Evolutionary conservation across 1,140 invertebrate genomes (phyloP).

Genomic region (Drosophila tristis): DNA sequence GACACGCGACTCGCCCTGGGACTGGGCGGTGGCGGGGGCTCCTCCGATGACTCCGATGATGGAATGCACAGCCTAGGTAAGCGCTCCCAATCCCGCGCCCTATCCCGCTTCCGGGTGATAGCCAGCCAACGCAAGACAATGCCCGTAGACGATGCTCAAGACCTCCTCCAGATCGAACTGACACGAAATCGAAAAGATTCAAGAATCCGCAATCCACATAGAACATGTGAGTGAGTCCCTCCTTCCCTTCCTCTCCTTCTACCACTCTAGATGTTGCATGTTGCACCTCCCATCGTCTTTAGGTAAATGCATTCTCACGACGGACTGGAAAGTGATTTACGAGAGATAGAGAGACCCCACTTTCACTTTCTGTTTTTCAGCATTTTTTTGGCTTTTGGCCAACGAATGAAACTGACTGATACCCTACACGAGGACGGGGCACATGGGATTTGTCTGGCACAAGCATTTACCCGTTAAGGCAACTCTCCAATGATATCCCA

Average conservation of each 20-base stretch:
- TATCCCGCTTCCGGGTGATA: background rate
- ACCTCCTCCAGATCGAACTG: too few relatives aligned
- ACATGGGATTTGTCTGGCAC: background rate
- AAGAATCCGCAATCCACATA: too few relatives aligned
- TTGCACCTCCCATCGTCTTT: background rate
- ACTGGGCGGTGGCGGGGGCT: slow-evolving; percentile 18
- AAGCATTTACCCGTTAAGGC: too few relatives aligned
- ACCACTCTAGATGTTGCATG: background rate
- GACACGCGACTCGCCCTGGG: slow-evolving; percentile 35
- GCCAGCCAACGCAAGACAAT: too few relatives aligned
- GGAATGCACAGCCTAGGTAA: slow-evolving; percentile 60
- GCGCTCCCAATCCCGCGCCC: background rate
- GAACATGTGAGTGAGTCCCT: slow-evolving; percentile 9
- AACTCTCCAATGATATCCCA: too few relatives aligned
- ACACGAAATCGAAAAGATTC: too few relatives aligned
- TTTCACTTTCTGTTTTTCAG: slow-evolving; percentile 30
- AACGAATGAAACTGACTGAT: slow-evolving; percentile 16
- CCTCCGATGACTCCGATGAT: slow-evolving; percentile 39
- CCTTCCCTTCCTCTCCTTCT: background rate
- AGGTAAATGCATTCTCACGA: slow-evolving; percentile 29
- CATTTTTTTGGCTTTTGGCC: slow-evolving; percentile 25
- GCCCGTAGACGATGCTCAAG: too few relatives aligned
- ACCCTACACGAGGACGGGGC: slow-evolving; percentile 7
- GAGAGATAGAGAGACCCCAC: slow-evolving; percentile 3
- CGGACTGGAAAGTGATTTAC: slow-evolving; percentile 27